phyloP scores from a whole-genome alignment of 2,113 vertebrate genomes.

The Hystrix brachyura region DNA sequence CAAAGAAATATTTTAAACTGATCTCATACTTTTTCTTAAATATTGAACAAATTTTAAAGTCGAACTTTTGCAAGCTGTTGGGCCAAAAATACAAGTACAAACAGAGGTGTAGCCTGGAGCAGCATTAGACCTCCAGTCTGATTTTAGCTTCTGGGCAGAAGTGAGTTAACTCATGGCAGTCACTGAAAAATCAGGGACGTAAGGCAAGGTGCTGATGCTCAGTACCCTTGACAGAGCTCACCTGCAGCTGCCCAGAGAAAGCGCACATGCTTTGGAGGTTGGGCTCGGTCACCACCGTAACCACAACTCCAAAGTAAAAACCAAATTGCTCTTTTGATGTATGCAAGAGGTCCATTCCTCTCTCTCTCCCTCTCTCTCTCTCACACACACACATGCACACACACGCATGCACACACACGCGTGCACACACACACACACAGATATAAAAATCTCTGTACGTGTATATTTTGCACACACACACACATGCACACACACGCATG shows the following conservation, averaged over 20 bases:
- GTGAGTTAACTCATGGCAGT: conserved; percentile 86
- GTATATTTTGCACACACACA: neutral
- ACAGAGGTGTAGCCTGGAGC: conserved; percentile 89
- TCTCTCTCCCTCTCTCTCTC: neutral
- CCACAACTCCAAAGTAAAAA: conserved; percentile 80
- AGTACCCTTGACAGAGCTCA: conserved; percentile 83
- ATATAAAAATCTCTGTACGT: neutral
- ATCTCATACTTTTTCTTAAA: conserved; percentile 82
- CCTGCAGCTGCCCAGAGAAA: conserved; percentile 83
- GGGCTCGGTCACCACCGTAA: conserved; percentile 77
- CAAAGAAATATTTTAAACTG: conserved; percentile 52
- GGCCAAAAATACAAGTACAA: conserved; percentile 86
- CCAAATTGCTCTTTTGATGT: conserved; percentile 49
- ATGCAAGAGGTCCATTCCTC: neutral
- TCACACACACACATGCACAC: neutral
- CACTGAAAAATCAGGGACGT: conserved; percentile 86
- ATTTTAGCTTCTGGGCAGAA: conserved; percentile 89
- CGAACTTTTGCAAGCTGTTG: conserved; percentile 87
- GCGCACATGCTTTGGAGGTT: conserved; percentile 71
- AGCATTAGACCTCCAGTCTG: conserved; percentile 89
- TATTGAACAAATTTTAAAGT: conserved; percentile 86
- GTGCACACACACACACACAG: neutral
- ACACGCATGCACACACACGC: neutral
- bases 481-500: neutral
- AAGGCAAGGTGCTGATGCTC: conserved; percentile 77